A percentile compares a stretch with the other conserved stretches of the same genome.
Evolutionary conservation across 1,140 invertebrate genomes (phyloP).

Genomic region (Zophobas atratus): DNA sequence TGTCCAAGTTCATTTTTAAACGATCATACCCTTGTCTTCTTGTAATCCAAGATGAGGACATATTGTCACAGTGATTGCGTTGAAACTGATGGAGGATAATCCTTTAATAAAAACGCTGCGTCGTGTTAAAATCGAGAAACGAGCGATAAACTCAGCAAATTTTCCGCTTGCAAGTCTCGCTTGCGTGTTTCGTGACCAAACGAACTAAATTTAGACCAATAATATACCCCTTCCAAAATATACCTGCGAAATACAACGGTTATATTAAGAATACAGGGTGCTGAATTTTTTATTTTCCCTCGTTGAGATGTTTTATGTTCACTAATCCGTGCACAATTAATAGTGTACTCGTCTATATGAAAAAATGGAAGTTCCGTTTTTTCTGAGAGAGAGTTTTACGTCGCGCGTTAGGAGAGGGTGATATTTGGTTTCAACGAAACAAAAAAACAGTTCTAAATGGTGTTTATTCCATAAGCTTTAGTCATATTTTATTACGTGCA

Average conservation of each 20-base stretch:
- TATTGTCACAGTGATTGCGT: background rate
- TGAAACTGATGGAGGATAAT: constrained; percentile 10
- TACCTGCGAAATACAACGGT: background rate
- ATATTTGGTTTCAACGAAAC: too few relatives aligned
- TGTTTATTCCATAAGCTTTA: too few relatives aligned
- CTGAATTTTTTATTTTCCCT: too few relatives aligned
- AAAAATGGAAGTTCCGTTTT: too few relatives aligned
- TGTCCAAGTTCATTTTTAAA: background rate
- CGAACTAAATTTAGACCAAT: constrained; percentile 3
- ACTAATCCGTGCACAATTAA: too few relatives aligned
- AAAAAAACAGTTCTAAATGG: too few relatives aligned
- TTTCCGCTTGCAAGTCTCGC: background rate
- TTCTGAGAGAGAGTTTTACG: too few relatives aligned
- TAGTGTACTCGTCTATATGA: too few relatives aligned
- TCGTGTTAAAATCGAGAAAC: background rate
- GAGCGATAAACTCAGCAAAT: constrained; percentile 19
- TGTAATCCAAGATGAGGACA: background rate
- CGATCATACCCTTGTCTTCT: background rate
- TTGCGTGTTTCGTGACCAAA: constrained; percentile 11
- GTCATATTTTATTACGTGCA: too few relatives aligned
- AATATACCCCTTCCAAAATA: background rate
- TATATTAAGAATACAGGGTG: background rate
- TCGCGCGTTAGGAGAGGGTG: too few relatives aligned
- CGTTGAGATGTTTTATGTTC: too few relatives aligned
- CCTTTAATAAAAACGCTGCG: constrained; percentile 10